phyloP scores from a whole-genome alignment of 2,888 invertebrate species.

The Mythimna pallens region DNA sequence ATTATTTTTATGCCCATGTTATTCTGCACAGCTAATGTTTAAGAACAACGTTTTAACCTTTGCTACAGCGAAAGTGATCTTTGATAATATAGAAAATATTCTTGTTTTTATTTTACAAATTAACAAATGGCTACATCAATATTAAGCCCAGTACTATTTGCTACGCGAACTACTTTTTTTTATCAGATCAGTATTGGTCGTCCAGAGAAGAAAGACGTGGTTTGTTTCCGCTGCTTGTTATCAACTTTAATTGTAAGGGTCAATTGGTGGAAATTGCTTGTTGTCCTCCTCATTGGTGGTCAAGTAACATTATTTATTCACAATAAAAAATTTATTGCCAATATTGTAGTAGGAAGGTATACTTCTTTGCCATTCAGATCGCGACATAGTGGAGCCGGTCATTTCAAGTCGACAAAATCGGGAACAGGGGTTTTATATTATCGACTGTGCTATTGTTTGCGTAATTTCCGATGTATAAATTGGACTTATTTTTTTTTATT shows the following conservation, averaged over 20 bases:
- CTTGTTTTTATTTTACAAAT: constrained; percentile 7
- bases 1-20: constrained; percentile 10
- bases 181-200: not conserved
- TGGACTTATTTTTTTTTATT: constrained; percentile 37
- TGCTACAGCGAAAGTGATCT: constrained; percentile 39
- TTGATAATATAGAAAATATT: constrained; percentile 17
- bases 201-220: constrained; percentile 24
- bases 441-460: constrained; percentile 20
- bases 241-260: constrained; percentile 52
- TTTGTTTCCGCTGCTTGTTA: constrained; percentile 47
- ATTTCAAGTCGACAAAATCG: constrained; percentile 1
- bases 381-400: not conserved
- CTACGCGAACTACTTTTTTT: not conserved
- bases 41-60: constrained; percentile 3
- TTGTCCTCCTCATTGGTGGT: constrained; percentile 22
- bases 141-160: not conserved
- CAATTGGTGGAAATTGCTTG: constrained; percentile 53
- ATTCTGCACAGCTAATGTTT: constrained; percentile 24
- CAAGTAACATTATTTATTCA: constrained; percentile 42
- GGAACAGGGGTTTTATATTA: constrained; percentile 11
- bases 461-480: constrained; percentile 22
- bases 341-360: constrained; percentile 2
- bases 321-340: constrained; percentile 20
- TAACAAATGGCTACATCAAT: not conserved
- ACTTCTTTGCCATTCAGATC: not conserved